These are phyloP conservation scores for Teinopalpus imperialis DNA, from an alignment of 2,888 invertebrate species.

Conservation along the genomic window DNA sequence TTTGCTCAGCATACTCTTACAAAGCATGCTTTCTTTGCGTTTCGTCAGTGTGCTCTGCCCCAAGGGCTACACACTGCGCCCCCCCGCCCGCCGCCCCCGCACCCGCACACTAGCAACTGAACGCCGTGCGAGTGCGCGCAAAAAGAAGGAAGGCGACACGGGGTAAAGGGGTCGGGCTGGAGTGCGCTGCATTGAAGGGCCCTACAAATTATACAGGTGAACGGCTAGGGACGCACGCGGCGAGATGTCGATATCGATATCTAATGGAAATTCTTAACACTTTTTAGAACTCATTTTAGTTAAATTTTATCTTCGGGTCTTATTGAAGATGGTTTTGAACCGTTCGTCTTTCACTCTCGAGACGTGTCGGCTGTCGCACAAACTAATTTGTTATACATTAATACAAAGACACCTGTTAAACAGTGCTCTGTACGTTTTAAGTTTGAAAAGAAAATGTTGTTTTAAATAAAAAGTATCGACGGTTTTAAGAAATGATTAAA, in stretches of 20 bases:
- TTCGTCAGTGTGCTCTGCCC: not conserved
- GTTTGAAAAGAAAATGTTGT: not conserved
- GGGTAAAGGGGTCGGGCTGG: slow-evolving; percentile 56
- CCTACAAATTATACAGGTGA: slow-evolving; percentile 70
- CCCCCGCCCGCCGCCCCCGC: too few relatives aligned
- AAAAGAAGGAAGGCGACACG: slow-evolving; percentile 50
- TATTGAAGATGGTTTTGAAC: too few relatives aligned
- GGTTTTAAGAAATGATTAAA: slow-evolving; percentile 26
- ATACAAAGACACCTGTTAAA: too few relatives aligned
- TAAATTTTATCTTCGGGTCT: slow-evolving; percentile 30
- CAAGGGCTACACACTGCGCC: not conserved
- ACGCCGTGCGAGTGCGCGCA: slow-evolving; percentile 28
- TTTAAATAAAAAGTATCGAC: slow-evolving; percentile 35
- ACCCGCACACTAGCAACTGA: slow-evolving; percentile 30
- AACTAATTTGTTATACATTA: too few relatives aligned
- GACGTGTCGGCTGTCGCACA: too few relatives aligned
- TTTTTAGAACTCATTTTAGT: not conserved
- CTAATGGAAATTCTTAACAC: not conserved
- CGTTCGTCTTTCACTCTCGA: too few relatives aligned
- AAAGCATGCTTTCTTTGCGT: slow-evolving; percentile 7
- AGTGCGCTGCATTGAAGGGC: slow-evolving; percentile 53
- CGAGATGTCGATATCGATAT: slow-evolving; percentile 25
- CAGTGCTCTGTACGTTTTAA: too few relatives aligned
- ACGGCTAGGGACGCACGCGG: slow-evolving; percentile 32
- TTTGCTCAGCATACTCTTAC: not conserved